These are phyloP conservation scores for Tricholaema leucomelas DNA, from an alignment of 2,113 vertebrate genomes.

Conservation along the genomic window DNA sequence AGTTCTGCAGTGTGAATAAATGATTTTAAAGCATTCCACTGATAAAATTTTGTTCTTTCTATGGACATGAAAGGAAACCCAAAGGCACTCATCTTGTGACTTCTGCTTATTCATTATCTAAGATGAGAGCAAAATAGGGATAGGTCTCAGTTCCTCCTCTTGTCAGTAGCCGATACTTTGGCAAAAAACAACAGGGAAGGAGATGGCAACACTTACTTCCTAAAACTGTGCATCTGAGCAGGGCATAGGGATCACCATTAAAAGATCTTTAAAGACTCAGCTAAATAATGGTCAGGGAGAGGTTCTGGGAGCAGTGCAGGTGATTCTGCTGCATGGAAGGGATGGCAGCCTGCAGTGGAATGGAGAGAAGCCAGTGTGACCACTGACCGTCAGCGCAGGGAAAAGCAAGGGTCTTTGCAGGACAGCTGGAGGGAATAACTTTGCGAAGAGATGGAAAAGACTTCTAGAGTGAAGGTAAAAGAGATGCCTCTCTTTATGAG, in stretches of 20 bases:
- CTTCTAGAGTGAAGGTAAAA: neutral
- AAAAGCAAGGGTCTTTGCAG: neutral
- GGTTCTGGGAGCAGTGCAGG: neutral
- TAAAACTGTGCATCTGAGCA: neutral
- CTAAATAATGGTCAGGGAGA: neutral
- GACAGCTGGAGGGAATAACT: neutral
- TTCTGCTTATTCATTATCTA: neutral
- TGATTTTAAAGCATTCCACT: neutral
- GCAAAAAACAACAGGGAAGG: neutral
- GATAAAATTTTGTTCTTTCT: neutral
- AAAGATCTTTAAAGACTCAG: neutral
- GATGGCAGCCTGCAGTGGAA: fast-evolving
- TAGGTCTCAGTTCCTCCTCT: neutral
- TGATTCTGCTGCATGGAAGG: neutral
- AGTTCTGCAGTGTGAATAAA: neutral
- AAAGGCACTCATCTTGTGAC: neutral
- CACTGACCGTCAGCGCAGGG: neutral
- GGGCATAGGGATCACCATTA: neutral
- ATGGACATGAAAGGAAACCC: neutral
- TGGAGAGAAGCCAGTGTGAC: neutral
- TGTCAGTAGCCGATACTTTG: fast-evolving
- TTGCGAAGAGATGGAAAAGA: neutral
- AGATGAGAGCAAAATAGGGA: fast-evolving
- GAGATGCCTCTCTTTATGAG: neutral
- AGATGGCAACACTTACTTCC: neutral